phyloP scores from a whole-genome alignment of 2,888 invertebrate species.

The Drosophila falleni region DNA sequence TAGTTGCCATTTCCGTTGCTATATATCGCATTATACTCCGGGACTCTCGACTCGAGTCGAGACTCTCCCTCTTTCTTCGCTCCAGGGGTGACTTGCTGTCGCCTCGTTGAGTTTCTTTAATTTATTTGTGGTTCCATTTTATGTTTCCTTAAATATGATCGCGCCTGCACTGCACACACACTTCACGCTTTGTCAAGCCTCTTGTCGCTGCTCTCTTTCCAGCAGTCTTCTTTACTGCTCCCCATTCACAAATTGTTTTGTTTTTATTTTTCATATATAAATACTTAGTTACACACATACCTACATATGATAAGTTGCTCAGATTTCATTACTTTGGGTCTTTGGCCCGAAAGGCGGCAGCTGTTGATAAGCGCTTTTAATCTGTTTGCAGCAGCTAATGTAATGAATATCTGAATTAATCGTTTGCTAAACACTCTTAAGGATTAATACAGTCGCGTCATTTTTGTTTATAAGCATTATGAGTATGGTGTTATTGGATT shows the following conservation, averaged over 20 bases:
- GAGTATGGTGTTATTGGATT: neutral
- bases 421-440: neutral
- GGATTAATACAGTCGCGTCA: neutral
- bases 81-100: constrained; percentile 63
- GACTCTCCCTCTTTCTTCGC: constrained; percentile 20
- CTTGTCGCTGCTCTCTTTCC: constrained; percentile 1
- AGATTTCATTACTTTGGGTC: constrained; percentile 40
- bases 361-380: constrained; percentile 49
- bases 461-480: neutral
- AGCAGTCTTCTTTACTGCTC: neutral
- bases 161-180: constrained; percentile 15
- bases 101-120: constrained; percentile 49
- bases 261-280: constrained; percentile 16
- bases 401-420: constrained; percentile 1
- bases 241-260: constrained; percentile 8
- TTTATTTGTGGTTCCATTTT: constrained; percentile 54
- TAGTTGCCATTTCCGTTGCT: constrained; percentile 68
- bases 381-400: constrained; percentile 9
- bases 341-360: constrained; percentile 5
- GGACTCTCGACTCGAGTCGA: constrained; percentile 6
- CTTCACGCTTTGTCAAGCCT: constrained; percentile 15
- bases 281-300: no score
- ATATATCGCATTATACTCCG: constrained; percentile 21
- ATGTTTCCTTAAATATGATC: constrained; percentile 41
- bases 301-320: neutral